These are phyloP conservation scores for Neodontobutis hainanensis DNA, from an alignment of 2,113 vertebrate species.

Conservation along the genomic window DNA sequence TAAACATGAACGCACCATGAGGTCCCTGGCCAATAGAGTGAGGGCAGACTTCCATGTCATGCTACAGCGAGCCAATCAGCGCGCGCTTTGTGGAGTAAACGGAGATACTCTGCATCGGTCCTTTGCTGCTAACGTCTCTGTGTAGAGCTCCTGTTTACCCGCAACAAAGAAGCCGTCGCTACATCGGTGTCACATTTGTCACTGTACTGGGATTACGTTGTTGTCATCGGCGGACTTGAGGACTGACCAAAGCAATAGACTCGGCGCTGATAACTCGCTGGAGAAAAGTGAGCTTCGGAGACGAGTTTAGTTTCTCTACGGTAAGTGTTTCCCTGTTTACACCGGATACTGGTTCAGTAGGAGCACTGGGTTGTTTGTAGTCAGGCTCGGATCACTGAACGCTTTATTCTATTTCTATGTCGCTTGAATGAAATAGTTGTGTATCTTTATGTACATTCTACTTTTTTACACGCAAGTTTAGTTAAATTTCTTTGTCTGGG, in stretches of 20 bases:
- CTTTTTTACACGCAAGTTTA: background rate
- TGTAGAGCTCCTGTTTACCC: slow-evolving; percentile 30
- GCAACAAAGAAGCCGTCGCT: slow-evolving; percentile 68
- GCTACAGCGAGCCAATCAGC: slow-evolving; percentile 54
- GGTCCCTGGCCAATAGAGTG: slow-evolving; percentile 42
- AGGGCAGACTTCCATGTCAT: slow-evolving; percentile 28
- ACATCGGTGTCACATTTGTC: slow-evolving; percentile 18
- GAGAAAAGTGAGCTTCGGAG: slow-evolving; percentile 29
- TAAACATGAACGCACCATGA: background rate
- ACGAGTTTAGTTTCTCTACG: slow-evolving; percentile 31
- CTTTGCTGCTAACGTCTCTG: slow-evolving; percentile 13
- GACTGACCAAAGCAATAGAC: background rate
- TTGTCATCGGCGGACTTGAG: background rate
- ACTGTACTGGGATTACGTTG: slow-evolving; percentile 25
- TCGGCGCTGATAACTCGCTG: background rate
- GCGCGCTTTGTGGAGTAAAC: slow-evolving; percentile 38
- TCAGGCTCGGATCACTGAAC: background rate
- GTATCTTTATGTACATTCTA: background rate
- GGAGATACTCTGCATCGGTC: slow-evolving; percentile 38
- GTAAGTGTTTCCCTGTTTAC: slow-evolving; percentile 66
- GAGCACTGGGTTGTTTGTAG: slow-evolving; percentile 17
- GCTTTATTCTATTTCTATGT: slow-evolving; percentile 10
- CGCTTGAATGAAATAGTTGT: background rate
- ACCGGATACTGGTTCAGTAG: slow-evolving; percentile 16
- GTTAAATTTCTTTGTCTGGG: background rate